Conservation (phyloP, 2,888 invertebrate species). For the Hypomecis punctinalis region DNA sequence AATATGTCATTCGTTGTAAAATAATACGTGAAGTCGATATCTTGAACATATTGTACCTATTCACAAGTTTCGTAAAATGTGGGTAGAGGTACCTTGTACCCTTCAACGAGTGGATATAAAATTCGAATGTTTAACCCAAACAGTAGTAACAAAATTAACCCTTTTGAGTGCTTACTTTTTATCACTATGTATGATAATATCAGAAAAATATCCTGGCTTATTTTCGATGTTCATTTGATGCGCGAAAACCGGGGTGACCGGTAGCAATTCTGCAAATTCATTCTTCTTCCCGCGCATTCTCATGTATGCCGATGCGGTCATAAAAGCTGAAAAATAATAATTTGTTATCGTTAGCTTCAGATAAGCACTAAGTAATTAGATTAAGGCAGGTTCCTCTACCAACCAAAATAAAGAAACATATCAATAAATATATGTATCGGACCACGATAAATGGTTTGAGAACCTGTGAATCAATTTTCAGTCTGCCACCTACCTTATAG, state of each 20-base stretch:
- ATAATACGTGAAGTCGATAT: background rate
- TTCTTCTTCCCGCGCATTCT: conserved; percentile 71
- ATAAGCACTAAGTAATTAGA: background rate
- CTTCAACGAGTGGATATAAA: background rate
- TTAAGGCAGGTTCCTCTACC: too few species aligned
- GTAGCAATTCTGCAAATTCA: conserved; percentile 77
- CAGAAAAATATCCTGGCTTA: conserved; percentile 85
- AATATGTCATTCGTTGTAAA: conserved; percentile 3
- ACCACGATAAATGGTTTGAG: too few species aligned
- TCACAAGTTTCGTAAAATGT: background rate
- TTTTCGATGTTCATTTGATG: conserved; percentile 84
- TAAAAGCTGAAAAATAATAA: conserved; percentile 78
- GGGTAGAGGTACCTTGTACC: background rate
- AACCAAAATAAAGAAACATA: too few species aligned
- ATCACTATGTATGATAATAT: conserved; percentile 85
- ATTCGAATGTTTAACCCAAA: too few species aligned
- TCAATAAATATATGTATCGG: too few species aligned
- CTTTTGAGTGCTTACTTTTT: conserved; percentile 73
- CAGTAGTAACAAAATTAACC: too few species aligned
- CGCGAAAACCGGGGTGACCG: conserved; percentile 84
- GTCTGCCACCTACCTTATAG: too few species aligned
- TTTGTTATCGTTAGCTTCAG: background rate
- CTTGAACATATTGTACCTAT: background rate
- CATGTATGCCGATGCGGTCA: conserved; percentile 84
- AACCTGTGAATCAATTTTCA: too few species aligned